A percentile compares a stretch with the other conserved stretches of the same genome.
Conservation (phyloP, 2,797 vertebrate species). For the Muscicapa striata region DNA sequence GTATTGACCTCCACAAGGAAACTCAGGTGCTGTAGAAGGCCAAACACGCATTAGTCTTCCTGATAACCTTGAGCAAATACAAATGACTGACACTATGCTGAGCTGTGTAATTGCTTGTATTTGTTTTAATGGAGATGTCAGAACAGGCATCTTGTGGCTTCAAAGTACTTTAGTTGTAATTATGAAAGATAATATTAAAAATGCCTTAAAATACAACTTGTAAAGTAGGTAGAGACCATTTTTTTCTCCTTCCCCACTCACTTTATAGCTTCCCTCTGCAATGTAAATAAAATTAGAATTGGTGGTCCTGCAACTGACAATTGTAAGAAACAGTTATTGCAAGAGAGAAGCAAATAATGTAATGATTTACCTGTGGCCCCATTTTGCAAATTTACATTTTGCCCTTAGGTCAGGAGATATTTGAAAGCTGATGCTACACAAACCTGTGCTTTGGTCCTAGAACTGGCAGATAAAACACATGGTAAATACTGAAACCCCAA, state of each 20-base stretch:
- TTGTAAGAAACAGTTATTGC: not conserved
- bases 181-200: not conserved
- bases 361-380: not conserved
- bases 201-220: not conserved
- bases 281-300: not conserved
- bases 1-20: not conserved
- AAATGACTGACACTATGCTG: not conserved
- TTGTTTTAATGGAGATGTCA: not conserved
- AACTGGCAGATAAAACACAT: not conserved
- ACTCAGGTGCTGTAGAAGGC: not conserved
- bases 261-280: not conserved
- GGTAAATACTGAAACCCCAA: not conserved
- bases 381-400: conserved; percentile 2
- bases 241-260: not conserved
- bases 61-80: not conserved
- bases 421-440: not conserved
- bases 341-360: not conserved
- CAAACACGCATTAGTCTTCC: not conserved
- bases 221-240: not conserved
- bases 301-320: not conserved
- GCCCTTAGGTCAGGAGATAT: not conserved
- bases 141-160: not conserved
- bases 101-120: not conserved
- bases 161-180: not conserved
- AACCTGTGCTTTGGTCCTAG: not conserved